These are phyloP conservation scores for Diceros bicornis DNA, from an alignment of 2,797 vertebrate genomes.

Conservation along the genomic window DNA sequence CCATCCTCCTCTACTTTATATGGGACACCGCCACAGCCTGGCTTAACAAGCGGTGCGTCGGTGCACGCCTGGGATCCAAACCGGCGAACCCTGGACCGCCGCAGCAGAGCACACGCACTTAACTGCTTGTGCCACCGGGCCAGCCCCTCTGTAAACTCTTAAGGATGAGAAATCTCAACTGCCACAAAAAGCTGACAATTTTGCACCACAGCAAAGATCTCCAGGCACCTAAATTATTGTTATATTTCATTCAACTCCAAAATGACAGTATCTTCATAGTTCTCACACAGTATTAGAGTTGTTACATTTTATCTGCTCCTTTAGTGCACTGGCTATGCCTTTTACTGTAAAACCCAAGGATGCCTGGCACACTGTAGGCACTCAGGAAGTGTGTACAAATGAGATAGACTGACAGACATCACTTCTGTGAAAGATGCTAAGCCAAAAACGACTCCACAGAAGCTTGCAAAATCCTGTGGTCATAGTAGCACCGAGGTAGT, in stretches of 20 bases:
- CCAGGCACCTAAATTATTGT: background rate
- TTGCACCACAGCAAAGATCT: background rate
- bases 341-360: background rate
- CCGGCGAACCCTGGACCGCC: no score
- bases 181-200: background rate
- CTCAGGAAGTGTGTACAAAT: background rate
- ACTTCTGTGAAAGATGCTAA: background rate
- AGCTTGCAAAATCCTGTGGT: background rate
- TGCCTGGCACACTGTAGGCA: background rate
- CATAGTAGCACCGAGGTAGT: background rate
- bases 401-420: background rate
- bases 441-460: background rate
- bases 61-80: no score
- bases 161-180: slow-evolving; percentile 2
- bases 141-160: background rate
- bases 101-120: no score
- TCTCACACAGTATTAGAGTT: background rate
- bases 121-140: no score
- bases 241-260: background rate
- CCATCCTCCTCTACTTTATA: no score
- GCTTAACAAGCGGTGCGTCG: no score
- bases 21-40: no score
- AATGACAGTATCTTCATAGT: background rate
- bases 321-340: background rate
- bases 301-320: background rate